These are phyloP conservation scores for Brachyistius frenatus DNA, from an alignment of 2,113 vertebrate genomes.

Conservation along the genomic window DNA sequence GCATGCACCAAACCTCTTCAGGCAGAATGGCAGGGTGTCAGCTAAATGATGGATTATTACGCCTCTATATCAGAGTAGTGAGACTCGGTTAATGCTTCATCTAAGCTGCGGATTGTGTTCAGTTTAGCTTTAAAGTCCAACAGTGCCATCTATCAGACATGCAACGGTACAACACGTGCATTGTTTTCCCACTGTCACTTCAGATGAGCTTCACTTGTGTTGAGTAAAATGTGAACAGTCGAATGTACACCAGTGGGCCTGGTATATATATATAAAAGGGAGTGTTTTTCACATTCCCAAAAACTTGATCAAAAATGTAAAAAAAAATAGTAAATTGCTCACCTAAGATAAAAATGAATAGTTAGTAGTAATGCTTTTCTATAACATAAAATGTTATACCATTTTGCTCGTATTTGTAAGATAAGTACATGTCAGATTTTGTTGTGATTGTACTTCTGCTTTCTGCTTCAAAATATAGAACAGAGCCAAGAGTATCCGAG, in stretches of 20 bases:
- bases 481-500: slow-evolving; percentile 79
- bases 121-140: slow-evolving; percentile 69
- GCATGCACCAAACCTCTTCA: slow-evolving; percentile 30
- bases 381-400: background rate
- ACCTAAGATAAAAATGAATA: too few species aligned
- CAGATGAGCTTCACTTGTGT: slow-evolving; percentile 6
- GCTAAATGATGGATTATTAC: slow-evolving; percentile 68
- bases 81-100: slow-evolving; percentile 38
- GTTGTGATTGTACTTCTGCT: background rate
- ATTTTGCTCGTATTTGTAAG: background rate
- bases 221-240: background rate
- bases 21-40: slow-evolving; percentile 51
- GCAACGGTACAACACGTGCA: slow-evolving; percentile 11
- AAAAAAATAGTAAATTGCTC: too few species aligned
- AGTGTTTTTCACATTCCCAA: background rate
- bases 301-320: too few species aligned
- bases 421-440: background rate
- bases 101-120: slow-evolving; percentile 1
- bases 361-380: background rate
- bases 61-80: slow-evolving; percentile 37
- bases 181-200: background rate
- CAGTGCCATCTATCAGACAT: slow-evolving; percentile 83
- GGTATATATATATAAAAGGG: too few species aligned
- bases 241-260: background rate
- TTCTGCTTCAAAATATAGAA: slow-evolving; percentile 27